Percentiles rank a stretch among this genome's conserved stretches.
phyloP scores from a whole-genome alignment of 1,140 invertebrate species.

The Mizuhopecten yessoensis region DNA sequence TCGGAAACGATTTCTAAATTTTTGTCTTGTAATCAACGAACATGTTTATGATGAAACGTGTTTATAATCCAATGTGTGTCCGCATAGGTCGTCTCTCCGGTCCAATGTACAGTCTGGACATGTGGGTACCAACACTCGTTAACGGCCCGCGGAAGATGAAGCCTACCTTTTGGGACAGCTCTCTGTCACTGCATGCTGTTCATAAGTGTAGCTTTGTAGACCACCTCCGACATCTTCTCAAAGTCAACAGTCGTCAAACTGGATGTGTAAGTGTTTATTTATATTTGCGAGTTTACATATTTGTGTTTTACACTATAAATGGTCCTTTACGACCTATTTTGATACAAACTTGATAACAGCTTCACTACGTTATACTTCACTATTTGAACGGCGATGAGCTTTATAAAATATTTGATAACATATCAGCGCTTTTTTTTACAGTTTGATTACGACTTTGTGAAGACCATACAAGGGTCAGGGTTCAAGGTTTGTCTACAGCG shows the following conservation, averaged over 20 bases:
- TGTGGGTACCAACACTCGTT: conserved; percentile 51
- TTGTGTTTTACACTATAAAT: too few species aligned
- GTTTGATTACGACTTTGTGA: conserved; percentile 63
- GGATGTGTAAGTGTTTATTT: conserved; percentile 46
- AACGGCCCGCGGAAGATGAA: background rate
- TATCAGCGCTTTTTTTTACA: conserved; percentile 47
- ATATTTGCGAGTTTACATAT: too few species aligned
- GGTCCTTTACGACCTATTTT: too few species aligned
- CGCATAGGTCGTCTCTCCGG: background rate
- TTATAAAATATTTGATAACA: too few species aligned
- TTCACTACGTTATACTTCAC: too few species aligned
- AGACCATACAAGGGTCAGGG: conserved; percentile 43
- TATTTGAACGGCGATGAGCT: too few species aligned
- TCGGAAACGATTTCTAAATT: too few species aligned
- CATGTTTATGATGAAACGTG: too few species aligned
- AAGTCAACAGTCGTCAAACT: conserved; percentile 51
- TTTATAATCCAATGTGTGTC: background rate
- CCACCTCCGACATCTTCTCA: conserved; percentile 48
- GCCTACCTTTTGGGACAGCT: conserved; percentile 46
- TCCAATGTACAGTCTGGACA: conserved; percentile 50
- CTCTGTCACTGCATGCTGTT: conserved; percentile 39
- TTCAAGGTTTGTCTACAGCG: conserved; percentile 47
- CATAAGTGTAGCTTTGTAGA: conserved; percentile 44
- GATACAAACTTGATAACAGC: too few species aligned
- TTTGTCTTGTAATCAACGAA: too few species aligned